Base-by-base conservation (phyloP, 2,797 vertebrate species). In the Myotis daubentonii region DNA sequence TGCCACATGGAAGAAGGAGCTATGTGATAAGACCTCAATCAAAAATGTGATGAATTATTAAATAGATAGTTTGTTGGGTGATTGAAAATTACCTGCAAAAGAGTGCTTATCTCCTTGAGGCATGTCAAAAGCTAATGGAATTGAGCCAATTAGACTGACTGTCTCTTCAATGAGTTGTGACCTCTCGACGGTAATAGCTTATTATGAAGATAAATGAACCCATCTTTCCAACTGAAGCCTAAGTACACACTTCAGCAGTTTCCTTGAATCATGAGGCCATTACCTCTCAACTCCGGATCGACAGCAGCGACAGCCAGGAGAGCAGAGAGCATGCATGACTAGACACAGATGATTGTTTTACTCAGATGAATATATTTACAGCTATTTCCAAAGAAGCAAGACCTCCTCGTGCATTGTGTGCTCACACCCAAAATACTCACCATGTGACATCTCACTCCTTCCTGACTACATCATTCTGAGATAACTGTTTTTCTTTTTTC, bases 181-280 rank as follows among this genome's bases (percentile, higher is more conserved):
- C 98, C 98, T 98, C 98, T 98, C 97, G 96, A 78, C 98, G 97
- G 98, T 98, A 98, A 99, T 98, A 98, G 98, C 98, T 98, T 98
- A 98, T 98, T 98, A 99, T 98, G 98, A 98, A 98, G 98, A 98
- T 98, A 98, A 98, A 99, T 99, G 98, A 98, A 99, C 98, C 98
- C 97, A 98, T 99, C 98, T 98, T 97, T 98, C 98, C 98, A 97
- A 97, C 96, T 98, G 98, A 98, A 98, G 98, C 97, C 97, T 95
- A 93, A 98, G 97, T 98, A 98, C 96, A 98, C 98, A 98, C 97
- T 98, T 98, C 97, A 98, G 98, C 97, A 98, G 98, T 98, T 98
- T 97, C 89, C 89, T 96, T 97, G 98, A 98, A 98, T 98, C 98
- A 97, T 95, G 96, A 97, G 98, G 97, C 98, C 97, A 96, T 98